Conservation (phyloP, 1,140 invertebrate species). For the Sitophilus oryzae region DNA sequence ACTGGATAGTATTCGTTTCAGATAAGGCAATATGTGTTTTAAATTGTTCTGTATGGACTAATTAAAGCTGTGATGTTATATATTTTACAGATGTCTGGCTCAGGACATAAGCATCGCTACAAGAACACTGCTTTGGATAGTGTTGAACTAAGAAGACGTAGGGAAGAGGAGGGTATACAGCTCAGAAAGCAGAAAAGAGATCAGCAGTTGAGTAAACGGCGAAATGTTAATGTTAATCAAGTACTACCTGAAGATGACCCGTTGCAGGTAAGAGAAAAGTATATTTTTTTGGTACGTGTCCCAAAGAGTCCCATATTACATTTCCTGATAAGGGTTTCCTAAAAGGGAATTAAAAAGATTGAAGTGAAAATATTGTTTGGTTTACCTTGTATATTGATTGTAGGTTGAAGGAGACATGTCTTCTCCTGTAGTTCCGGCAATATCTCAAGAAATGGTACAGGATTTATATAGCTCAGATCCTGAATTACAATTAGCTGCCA, state of each 20-base stretch:
- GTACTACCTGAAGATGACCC: conserved; percentile 51
- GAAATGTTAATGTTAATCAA: conserved; percentile 70
- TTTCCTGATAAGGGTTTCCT: no score
- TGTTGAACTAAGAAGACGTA: conserved; percentile 80
- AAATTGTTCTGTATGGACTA: no score
- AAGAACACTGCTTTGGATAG: conserved; percentile 92
- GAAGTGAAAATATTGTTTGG: no score
- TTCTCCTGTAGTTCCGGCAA: conserved; percentile 44
- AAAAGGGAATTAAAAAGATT: no score
- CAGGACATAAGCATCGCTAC: conserved; percentile 85
- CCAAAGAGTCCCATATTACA: no score
- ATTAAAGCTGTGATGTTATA: background rate
- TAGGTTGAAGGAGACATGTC: conserved; percentile 42
- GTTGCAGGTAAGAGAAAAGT: conserved; percentile 29
- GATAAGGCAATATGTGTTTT: no score
- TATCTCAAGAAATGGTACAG: conserved; percentile 75
- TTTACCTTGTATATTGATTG: conserved; percentile 12
- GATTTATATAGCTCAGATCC: conserved; percentile 76
- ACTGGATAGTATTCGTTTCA: no score
- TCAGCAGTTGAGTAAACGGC: conserved; percentile 83
- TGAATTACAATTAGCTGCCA: conserved; percentile 79
- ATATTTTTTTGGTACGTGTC: background rate
- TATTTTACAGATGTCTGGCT: conserved; percentile 62
- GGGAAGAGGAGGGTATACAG: conserved; percentile 96
- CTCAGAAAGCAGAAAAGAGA: conserved; percentile 93